Evolutionary conservation across 2,113 vertebrate species (phyloP).

Genomic region (Alaudala cheleensis): DNA sequence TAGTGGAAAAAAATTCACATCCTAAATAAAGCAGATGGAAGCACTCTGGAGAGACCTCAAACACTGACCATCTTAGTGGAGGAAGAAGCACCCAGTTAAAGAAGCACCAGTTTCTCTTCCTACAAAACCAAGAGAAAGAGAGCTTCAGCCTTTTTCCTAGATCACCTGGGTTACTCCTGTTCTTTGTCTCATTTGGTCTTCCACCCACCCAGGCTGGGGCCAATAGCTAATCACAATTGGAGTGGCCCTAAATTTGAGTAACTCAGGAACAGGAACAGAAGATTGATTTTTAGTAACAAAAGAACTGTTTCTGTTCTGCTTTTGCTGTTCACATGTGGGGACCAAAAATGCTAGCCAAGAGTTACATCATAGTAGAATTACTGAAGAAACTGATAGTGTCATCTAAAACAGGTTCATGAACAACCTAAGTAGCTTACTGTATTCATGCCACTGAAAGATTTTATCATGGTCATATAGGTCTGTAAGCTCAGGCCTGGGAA

Average conservation of each 20-base stretch:
- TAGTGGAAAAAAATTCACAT: not conserved
- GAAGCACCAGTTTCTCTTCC: not conserved
- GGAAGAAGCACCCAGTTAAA: not conserved
- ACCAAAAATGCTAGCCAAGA: not conserved
- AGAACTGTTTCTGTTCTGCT: not conserved
- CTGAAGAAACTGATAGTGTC: accelerated
- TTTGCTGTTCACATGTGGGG: not conserved
- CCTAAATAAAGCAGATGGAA: not conserved
- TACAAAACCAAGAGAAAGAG: not conserved
- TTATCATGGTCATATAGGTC: not conserved
- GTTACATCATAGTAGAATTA: not conserved
- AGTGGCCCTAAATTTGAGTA: not conserved
- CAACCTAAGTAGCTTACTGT: not conserved
- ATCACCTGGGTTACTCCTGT: not conserved
- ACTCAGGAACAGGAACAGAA: not conserved
- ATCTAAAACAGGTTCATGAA: not conserved
- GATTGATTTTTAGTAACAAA: not conserved
- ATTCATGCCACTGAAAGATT: not conserved
- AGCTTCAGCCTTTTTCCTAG: not conserved
- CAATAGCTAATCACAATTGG: not conserved
- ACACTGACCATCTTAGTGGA: not conserved
- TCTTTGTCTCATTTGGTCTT: not conserved
- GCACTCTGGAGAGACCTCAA: not conserved
- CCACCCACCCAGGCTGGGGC: accelerated
- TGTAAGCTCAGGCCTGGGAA: not conserved